Base-by-base conservation (phyloP, 2,888 invertebrate species). In the Trichopria drosophilae region DNA sequence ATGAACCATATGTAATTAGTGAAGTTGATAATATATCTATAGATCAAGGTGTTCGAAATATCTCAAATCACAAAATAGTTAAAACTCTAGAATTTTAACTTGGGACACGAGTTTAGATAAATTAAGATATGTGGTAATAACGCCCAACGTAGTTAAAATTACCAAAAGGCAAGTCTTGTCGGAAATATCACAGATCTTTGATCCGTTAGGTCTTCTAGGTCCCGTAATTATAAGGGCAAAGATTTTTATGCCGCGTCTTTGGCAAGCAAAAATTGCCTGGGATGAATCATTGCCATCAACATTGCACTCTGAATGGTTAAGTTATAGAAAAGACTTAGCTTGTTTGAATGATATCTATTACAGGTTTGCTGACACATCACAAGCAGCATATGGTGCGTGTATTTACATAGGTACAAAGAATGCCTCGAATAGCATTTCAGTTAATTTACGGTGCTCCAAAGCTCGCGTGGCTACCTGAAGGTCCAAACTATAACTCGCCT, bases 281-380 rank as follows among this genome's bases (percentile, higher is more conserved):
- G 57, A 60, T 31, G 59, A 61, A 29, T 57, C 59, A 9, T 12
- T 58, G 3, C 61, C 58, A 3, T 12, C 1, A 2, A 40, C 50
- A 6, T 22, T 59, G 4, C 34, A 55, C 13, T 52, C 53, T 9
- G 34, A 34, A 31, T 63, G 61, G 62, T 20, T 13, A 3, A 37
- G 51, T 12, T 60, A 52, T 41, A 19, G 29, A 3, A 13, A 51
- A 12, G 52, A 59, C 19, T 28, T 60, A 19, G 15, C 20, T 13
- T 3, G 19, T 6, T 23, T 62, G 3, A 56, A 60, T 36, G 19
- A 58, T 1, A 13, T 60, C 3, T 7, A 31, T 2, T 58, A 61
- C 22, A 60, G 64, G 13, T 64, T 62, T 22, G 52, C 53, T 20
- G 61, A 62, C 23, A 61, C 61, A 1, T 59, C 57, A 20, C 49